These are phyloP conservation scores for Philaethria dido DNA, from an alignment of 2,888 invertebrate species.

Conservation along the genomic window DNA sequence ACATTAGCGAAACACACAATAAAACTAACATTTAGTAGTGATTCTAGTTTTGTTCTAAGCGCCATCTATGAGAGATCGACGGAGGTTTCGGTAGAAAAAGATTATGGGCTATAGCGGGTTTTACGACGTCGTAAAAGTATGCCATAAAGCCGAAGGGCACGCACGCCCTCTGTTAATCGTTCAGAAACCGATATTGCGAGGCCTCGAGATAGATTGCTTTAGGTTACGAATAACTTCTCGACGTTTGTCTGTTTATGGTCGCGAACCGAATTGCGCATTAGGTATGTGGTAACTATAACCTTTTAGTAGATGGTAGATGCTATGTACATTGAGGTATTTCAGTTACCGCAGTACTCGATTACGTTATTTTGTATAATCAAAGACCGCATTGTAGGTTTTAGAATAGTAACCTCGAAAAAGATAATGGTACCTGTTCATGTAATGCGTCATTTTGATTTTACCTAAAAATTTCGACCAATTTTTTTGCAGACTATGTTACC, in stretches of 20 bases:
- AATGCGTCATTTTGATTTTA: neutral
- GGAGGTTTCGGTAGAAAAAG: conserved; percentile 73
- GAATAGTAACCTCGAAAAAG: neutral
- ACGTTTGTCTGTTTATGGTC: conserved; percentile 77
- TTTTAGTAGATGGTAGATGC: conserved; percentile 28
- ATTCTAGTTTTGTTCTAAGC: conserved; percentile 75
- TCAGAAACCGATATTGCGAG: conserved; percentile 83
- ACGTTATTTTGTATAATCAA: conserved; percentile 14
- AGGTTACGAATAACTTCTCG: conserved; percentile 76
- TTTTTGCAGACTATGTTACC: neutral
- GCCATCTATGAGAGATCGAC: conserved; percentile 68
- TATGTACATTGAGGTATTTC: conserved; percentile 19
- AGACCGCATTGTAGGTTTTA: neutral
- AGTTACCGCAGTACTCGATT: conserved; percentile 23
- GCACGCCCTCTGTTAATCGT: conserved; percentile 84
- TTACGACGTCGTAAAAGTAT: conserved; percentile 82
- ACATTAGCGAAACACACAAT: conserved; percentile 83
- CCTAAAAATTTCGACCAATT: neutral
- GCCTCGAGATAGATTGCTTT: conserved; percentile 80
- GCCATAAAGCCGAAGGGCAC: conserved; percentile 82
- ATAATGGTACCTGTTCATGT: neutral
- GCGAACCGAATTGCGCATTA: conserved; percentile 58
- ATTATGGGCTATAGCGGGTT: conserved; percentile 79
- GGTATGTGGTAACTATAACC: conserved; percentile 41
- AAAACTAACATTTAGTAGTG: conserved; percentile 78